Evolutionary conservation across 2,797 vertebrate species (phyloP).

Genomic region (Myotis findleyi): DNA sequence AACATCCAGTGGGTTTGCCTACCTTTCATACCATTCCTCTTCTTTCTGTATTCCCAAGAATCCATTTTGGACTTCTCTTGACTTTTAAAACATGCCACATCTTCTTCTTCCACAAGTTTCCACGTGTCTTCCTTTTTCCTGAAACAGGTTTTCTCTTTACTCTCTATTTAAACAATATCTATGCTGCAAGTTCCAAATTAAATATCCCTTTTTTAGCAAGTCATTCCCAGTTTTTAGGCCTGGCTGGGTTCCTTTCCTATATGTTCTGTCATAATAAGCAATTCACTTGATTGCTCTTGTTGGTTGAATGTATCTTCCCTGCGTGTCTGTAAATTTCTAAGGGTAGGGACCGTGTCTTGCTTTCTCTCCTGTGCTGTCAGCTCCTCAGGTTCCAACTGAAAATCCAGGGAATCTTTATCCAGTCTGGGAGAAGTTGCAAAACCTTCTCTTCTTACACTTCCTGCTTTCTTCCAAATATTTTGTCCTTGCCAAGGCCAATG

Average conservation of each 20-base stretch:
- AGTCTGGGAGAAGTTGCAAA: background rate
- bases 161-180: background rate
- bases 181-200: background rate
- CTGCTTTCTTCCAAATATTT: conserved; percentile 50
- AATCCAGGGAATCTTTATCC: conserved; percentile 9
- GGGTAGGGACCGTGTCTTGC: background rate
- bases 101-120: background rate
- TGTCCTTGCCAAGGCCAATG: background rate
- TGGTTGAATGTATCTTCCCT: conserved; percentile 6
- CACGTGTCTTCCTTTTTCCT: background rate
- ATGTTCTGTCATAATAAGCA: background rate
- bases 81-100: background rate
- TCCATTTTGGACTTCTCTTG: background rate
- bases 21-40: background rate
- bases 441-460: conserved; percentile 15
- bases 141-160: background rate
- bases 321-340: background rate
- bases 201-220: background rate
- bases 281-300: background rate
- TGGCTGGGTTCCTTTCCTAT: background rate
- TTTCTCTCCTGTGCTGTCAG: background rate
- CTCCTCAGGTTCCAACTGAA: background rate
- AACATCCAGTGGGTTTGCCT: background rate
- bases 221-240: background rate
- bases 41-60: background rate